Evolutionary conservation across 2,113 vertebrate species (phyloP).

Genomic region (Leuciscus idus): DNA sequence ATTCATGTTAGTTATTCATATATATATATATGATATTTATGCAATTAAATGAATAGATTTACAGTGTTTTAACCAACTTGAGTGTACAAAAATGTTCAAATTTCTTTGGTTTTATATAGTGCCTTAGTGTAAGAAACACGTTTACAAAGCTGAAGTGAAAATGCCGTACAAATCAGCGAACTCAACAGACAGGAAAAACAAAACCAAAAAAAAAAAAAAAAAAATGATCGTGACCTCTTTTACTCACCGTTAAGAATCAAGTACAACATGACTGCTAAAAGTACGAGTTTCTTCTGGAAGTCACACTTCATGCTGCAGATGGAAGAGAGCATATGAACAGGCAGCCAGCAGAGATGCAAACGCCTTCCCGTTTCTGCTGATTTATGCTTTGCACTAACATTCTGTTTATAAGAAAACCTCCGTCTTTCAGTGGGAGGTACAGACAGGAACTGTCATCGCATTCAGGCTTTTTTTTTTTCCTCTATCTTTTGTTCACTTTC

Average conservation of each 20-base stretch:
- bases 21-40: background rate
- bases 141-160: background rate
- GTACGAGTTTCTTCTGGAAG: constrained; percentile 17
- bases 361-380: constrained; percentile 35
- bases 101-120: background rate
- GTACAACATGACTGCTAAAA: background rate
- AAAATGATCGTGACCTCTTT: background rate
- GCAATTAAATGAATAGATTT: background rate
- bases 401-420: constrained; percentile 29
- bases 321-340: background rate
- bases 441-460: constrained; percentile 8
- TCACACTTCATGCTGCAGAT: constrained; percentile 28
- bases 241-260: background rate
- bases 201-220: background rate
- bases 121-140: background rate
- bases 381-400: constrained; percentile 20
- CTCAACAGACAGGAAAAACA: background rate
- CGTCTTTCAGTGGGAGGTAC: constrained; percentile 35
- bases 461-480: background rate
- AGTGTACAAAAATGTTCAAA: background rate
- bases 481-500: background rate
- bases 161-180: background rate
- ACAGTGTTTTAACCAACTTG: background rate
- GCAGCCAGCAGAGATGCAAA: background rate
- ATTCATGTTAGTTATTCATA: no score